Evolutionary conservation across 2,888 invertebrate species (phyloP), one percentile per base, ranked within the genome.

Genomic region (Antitype chi): DNA sequence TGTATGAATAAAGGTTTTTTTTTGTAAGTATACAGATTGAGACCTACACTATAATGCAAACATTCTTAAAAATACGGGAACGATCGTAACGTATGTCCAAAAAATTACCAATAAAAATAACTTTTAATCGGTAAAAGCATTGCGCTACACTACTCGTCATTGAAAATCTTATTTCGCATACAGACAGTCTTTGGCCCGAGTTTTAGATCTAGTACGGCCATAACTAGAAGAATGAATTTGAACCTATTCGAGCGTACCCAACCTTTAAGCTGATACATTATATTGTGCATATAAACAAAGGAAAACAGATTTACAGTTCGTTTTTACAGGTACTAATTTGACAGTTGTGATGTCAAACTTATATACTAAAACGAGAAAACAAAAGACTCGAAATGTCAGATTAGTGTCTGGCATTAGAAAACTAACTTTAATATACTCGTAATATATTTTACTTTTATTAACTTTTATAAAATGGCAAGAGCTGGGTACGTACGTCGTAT

Each of bases 401-500:
- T 47, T 47, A 47, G 43, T 47, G 11, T 47, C 43, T 13, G 43
- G 13, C 1, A 47, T 47, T 47, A 13, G 13, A 47, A 11, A 47
- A 8, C 38, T 6, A 38, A 38, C 38, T 38, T 38, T 38, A 38
- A 8, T 38, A 38, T n/a, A n/a, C n/a, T n/a, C n/a, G n/a, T n/a
- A n/a, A n/a, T n/a, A n/a, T 9, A 7, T 49, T 52, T 23, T 53
- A n/a, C 43, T 43, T 60, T 17, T 17, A 20, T 0, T n/a, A 28
- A n/a, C n/a, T 25, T 25, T 23, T 6, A 52, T 25, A 1, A 17
- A 38, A 59, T 38, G 17, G 4, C 5, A 70, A 62, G 47, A 1
- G 52, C 78, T 80, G 64, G 52, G 17, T 80, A 53, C 23, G 32
- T 25, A 1, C 32, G 11, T 57, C 7, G 7, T 59, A 13, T 43